phyloP scores from a whole-genome alignment of 2,888 invertebrate genomes.

The Zootermopsis nevadensis region DNA sequence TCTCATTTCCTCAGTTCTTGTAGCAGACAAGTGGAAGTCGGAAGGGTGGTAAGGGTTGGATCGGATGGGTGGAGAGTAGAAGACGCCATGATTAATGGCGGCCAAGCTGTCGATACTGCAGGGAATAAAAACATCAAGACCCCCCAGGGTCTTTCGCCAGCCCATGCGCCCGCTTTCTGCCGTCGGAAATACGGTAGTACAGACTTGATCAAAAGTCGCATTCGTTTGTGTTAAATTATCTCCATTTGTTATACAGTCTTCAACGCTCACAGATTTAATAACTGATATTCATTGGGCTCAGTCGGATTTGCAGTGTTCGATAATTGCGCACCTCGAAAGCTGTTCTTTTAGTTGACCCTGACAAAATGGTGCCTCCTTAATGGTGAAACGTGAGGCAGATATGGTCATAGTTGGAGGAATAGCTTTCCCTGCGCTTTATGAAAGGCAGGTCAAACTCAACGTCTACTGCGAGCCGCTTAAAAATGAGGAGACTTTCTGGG shows the following conservation, averaged over 20 bases:
- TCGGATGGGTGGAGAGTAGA: slow-evolving; percentile 32
- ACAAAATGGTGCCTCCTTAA: too few species aligned
- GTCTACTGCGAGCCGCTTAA: too few species aligned
- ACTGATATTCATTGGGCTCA: not conserved
- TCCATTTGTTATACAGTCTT: not conserved
- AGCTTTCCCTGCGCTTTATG: too few species aligned
- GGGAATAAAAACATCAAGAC: slow-evolving; percentile 43
- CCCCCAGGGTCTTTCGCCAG: slow-evolving; percentile 25
- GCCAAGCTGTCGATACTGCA: slow-evolving; percentile 34
- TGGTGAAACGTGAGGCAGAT: too few species aligned
- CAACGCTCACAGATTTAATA: not conserved
- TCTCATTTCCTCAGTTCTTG: slow-evolving; percentile 29
- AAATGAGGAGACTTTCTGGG: too few species aligned
- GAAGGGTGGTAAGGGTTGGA: not conserved
- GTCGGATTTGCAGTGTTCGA: too few species aligned
- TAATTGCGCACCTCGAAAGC: too few species aligned
- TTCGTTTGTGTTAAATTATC: not conserved
- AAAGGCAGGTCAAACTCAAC: too few species aligned
- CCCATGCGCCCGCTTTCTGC: not conserved
- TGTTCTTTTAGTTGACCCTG: too few species aligned
- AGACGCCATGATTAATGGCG: slow-evolving; percentile 38
- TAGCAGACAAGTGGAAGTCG: not conserved
- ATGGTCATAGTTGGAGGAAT: too few species aligned
- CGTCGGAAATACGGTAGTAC: slow-evolving; percentile 11
- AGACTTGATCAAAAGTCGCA: not conserved